Base-by-base conservation (phyloP, 2,888 invertebrate species). In the Blera fallax region DNA sequence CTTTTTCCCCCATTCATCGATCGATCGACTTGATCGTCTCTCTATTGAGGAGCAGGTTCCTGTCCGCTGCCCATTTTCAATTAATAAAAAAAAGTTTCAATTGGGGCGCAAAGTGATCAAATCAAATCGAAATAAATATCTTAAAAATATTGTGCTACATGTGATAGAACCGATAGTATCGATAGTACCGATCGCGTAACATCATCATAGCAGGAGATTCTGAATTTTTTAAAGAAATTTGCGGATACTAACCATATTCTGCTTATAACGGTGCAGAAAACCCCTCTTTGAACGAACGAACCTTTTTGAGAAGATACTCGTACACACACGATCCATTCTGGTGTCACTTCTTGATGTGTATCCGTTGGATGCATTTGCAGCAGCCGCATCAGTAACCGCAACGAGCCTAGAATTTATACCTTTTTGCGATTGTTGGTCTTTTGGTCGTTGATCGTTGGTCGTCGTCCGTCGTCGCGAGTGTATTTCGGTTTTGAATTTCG, bases 271-370 rank as follows among this genome's bases (percentile, higher is more conserved):
- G 85, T 85, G 85, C 80, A 76, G 69, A 85, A 72, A 60, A 80
- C 65, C 40, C 58, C 80, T 48, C 60, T 60, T 80, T 34, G 48
- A 72, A 65, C 52, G 65, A 77, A 37, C 76, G 72, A 77, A 77
- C 85, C 77, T 81, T 85, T 85, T 85, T 62, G 48, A 85, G 81
- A 72, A 70, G 72, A 60, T 72, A 67, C 72, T 81, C 34, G 67
- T 77, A 77, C 72, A 80, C 70, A 80, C 58, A 80, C 80, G 72
- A 85, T 80, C 85, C 65, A 70, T 65, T 84, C 79, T 74, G 50
- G 84, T 84, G 80, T 84, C 85, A 85, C 65, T 85, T 62, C 70
- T 85, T 72, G 80, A 81, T 80, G 81, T 80, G 80, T 85, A 76
- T 76, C 76, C 76, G 40, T 67, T 80, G 85, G 76, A 80, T 85